These are phyloP conservation scores for Poecile montanus DNA, from an alignment of 2,797 vertebrate genomes.

Conservation along the genomic window DNA sequence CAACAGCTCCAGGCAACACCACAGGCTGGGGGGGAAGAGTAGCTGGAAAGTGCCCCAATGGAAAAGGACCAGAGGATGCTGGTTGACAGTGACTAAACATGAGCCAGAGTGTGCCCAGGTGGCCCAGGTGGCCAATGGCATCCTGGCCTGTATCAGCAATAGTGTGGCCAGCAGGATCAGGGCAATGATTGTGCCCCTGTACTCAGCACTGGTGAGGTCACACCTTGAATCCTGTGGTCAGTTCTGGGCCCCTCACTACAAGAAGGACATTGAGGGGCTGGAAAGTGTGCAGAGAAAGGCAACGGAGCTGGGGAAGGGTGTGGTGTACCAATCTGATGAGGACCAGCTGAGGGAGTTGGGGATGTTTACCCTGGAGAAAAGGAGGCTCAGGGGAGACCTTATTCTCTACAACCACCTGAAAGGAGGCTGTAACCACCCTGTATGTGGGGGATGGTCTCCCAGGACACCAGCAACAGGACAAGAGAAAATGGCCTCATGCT, in stretches of 20 bases:
- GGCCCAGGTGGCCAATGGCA: rapidly evolving
- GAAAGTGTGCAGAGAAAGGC: neutral
- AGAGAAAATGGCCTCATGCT: neutral
- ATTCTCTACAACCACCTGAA: neutral
- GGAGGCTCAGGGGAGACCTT: neutral
- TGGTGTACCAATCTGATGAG: neutral
- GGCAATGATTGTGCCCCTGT: neutral
- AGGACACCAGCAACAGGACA: neutral
- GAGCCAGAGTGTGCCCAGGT: neutral
- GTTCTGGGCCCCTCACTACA: neutral
- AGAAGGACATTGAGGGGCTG: neutral
- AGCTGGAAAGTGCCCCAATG: rapidly evolving
- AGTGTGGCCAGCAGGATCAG: neutral
- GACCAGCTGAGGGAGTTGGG: neutral
- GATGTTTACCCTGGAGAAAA: neutral
- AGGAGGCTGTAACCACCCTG: neutral
- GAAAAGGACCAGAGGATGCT: neutral
- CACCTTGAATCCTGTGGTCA: neutral
- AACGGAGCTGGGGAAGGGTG: rapidly evolving
- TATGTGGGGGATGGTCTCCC: neutral
- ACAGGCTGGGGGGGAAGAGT: neutral
- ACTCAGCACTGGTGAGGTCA: neutral
- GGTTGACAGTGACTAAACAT: neutral
- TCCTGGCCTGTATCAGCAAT: neutral
- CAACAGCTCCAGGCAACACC: neutral